Evolutionary conservation across 2,888 invertebrate genomes (phyloP), one percentile per base, ranked within the genome.

Genomic region (Danaus chrysippus): DNA sequence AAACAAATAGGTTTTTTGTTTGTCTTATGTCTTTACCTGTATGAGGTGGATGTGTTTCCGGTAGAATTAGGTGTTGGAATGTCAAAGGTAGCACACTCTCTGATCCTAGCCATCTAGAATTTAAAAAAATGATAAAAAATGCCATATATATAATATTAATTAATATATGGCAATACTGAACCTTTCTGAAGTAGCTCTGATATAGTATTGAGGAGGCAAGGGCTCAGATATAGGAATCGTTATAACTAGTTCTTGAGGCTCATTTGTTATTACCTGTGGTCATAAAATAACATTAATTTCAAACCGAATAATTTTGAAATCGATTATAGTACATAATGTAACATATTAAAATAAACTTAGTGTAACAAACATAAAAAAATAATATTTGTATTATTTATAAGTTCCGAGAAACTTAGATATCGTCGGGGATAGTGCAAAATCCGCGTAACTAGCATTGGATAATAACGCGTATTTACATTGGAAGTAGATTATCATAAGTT

Each of bases 141-240:
- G n/a, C 43, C 43, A 43, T 43, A 57, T 58, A 41, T n/a, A 34
- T 42, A 49, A 43, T 42, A 42, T 12, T 15, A 8, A 6, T 19
- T n/a, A 11, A 57, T 19, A 44, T 54, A 23, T n/a, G 34, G 41
- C 0, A 17, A 12, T 5, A 52, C 55, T 10, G 58, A 71, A 98
- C 78, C 95, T 93, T 85, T 99, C 99, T 62, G 97, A 98, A 19
- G 94, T 94, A 3, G 95, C 95, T 70, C 95, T 93, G 42, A 99
- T 94, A 73, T 96, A 95, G 88, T 99, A 99, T 81, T 99, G 98
- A 5, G 95, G 93, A 0, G 98, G 98, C 65, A 98, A 84, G 0
- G 98, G 97, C 74, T 97, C 98, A 49, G 94, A 93, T 57, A 99
- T 93, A 0, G 99, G 99, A 75, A 99, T 98, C 0, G 99, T 99